Evolutionary conservation across 2,113 vertebrate genomes (phyloP), one percentile per base, ranked within the genome.

Genomic region (Saguinus imperator): DNA sequence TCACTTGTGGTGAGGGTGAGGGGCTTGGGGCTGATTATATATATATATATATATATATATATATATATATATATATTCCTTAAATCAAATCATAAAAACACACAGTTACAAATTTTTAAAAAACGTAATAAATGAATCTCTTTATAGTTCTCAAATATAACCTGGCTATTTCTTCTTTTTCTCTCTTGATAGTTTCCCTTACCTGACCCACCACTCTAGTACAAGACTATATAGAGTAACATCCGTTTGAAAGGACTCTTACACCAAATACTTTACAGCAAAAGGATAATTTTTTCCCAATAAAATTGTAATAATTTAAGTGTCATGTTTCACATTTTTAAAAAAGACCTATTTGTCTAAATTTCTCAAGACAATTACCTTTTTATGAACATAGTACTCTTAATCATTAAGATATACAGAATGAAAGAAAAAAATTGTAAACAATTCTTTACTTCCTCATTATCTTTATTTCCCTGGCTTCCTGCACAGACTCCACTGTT

Each of bases 231-330:
- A 40, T 0, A 87, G 10, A 48, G 82, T 55, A 92, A 68, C 14
- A 64, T 77, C 9, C 12, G 48, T 27, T 29, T 86, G 3, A 55
- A 72, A 85, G 50, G 55, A 91, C 8, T 50, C 27, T 57, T 48
- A 80, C 29, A 76, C 13, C 40, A 87, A 94, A 87, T 10, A 80
- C 76, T 18, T 40, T 8, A 52, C 2, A 64, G 3, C 3, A 77
- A 91, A 82, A 75, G 40, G 4, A 94, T 3, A 84, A 29, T 16
- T 84, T 85, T 73, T 75, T 68, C 23, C 3, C 48, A 45, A 14
- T 77, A 76, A 93, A 93, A 83, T 37, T 52, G 45, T 76, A 75
- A 92, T 45, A 91, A 84, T 55, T 50, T 85, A 91, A 25, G 32
- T 21, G 5, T 35, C 25, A 85, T 14, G 75, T 40, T 89, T 90